Base-by-base conservation (phyloP, 2,888 invertebrate species). In the Scaptomyza caliginosa region DNA sequence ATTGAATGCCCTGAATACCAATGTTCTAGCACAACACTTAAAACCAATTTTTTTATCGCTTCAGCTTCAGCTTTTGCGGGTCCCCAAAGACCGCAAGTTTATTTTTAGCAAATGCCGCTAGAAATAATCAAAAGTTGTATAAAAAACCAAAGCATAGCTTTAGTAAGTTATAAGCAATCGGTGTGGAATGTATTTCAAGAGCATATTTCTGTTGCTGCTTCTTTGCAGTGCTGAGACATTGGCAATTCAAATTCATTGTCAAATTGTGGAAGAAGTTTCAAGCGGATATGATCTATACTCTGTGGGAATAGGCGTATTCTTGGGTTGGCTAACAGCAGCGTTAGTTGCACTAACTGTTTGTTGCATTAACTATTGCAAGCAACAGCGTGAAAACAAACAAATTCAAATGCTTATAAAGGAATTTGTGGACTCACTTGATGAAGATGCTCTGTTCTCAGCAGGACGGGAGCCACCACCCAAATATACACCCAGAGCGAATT, bases 1-100 rank as follows among this genome's bases (percentile, higher is more conserved):
- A 43, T 55, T 50, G 32, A 26, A 38, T 21, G 17, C 43, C 43
- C 43, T 28, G 17, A n/a, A n/a, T 17, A 26, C 11, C n/a, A 8
- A 21, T 13, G 19, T n/a, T n/a, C n/a, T n/a, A n/a, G n/a, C n/a
- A n/a, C n/a, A n/a, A n/a, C n/a, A n/a, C n/a, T n/a, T n/a, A n/a
- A n/a, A n/a, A n/a, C n/a, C n/a, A n/a, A n/a, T n/a, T n/a, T n/a
- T n/a, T n/a, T n/a, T n/a, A n/a, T n/a, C n/a, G n/a, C n/a, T n/a
- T n/a, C n/a, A n/a, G n/a, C n/a, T n/a, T n/a, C n/a, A n/a, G n/a
- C n/a, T n/a, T n/a, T n/a, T n/a, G n/a, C n/a, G n/a, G n/a, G n/a
- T n/a, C n/a, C n/a, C n/a, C n/a, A n/a, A n/a, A n/a, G n/a, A n/a
- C n/a, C n/a, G n/a, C n/a, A n/a, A n/a, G n/a, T n/a, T 7, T 3